These are phyloP conservation scores for Drosophila tanythrix DNA, from an alignment of 2,888 invertebrate species.

Conservation along the genomic window DNA sequence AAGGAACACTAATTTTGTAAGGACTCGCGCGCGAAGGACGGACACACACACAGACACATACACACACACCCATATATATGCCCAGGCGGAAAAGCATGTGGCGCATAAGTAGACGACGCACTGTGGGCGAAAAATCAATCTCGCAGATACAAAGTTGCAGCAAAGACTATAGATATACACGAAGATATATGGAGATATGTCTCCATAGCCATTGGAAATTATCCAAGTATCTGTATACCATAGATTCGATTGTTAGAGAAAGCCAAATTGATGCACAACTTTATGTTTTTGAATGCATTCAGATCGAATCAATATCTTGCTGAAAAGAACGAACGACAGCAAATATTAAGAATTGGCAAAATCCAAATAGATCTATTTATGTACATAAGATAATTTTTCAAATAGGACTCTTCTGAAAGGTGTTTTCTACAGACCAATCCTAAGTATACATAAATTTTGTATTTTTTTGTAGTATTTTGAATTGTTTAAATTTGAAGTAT, in stretches of 20 bases:
- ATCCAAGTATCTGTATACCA: background rate
- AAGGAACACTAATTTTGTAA: constrained; percentile 76
- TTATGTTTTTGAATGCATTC: background rate
- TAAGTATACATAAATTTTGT: background rate
- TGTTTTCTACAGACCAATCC: background rate
- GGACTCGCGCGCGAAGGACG: constrained; percentile 65
- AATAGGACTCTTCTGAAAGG: too few species aligned
- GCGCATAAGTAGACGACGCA: constrained; percentile 69
- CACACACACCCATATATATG: constrained; percentile 12
- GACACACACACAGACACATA: constrained; percentile 21
- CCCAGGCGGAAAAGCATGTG: constrained; percentile 54
- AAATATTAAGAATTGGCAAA: background rate
- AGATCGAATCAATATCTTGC: background rate
- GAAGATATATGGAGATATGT: background rate
- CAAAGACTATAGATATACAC: background rate
- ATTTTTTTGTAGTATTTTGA: background rate
- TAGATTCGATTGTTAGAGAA: background rate
- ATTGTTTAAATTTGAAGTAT: background rate
- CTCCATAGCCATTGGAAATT: too few species aligned
- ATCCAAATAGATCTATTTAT: background rate
- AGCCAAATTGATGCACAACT: background rate
- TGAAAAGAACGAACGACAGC: background rate
- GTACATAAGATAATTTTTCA: background rate
- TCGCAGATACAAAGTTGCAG: too few species aligned
- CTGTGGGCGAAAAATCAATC: background rate